Percentiles rank a stretch among this genome's conserved stretches.
Conservation (phyloP, 2,113 vertebrate genomes). For the Ibidorhyncha struthersii region DNA sequence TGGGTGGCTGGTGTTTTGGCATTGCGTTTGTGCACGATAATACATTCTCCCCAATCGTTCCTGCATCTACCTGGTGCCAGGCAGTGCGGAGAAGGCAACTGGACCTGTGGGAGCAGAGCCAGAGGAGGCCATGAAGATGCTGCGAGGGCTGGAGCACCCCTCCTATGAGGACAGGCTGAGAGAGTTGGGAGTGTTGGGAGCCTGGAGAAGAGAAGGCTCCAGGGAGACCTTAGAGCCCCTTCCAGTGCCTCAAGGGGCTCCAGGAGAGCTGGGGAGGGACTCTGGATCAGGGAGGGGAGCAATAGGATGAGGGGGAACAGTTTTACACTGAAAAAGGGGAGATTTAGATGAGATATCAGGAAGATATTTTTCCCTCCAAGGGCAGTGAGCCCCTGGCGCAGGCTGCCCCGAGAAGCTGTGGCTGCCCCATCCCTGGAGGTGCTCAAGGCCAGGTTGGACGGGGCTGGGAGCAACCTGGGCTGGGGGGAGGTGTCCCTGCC, state of each 20-base stretch:
- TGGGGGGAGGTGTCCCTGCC: neutral
- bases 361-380: neutral
- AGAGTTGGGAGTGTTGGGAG: neutral
- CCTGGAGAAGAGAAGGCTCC: neutral
- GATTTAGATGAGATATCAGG: neutral
- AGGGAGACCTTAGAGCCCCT: neutral
- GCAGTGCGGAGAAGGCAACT: neutral
- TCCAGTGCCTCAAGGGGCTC: neutral
- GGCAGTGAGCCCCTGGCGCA: no score
- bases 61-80: neutral
- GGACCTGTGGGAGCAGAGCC: neutral
- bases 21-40: neutral
- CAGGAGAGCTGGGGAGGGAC: neutral
- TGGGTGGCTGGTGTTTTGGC: neutral
- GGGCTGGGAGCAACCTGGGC: neutral
- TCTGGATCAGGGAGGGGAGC: neutral
- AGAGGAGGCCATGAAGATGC: neutral
- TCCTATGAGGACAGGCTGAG: neutral
- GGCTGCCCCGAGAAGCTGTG: neutral
- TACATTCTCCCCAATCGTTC: neutral
- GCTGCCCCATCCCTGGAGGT: neutral
- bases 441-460: no score
- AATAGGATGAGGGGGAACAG: rapidly evolving
- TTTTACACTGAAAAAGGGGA: neutral
- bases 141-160: neutral